Conservation (phyloP, 2,113 vertebrate genomes). For the Lota lota region DNA sequence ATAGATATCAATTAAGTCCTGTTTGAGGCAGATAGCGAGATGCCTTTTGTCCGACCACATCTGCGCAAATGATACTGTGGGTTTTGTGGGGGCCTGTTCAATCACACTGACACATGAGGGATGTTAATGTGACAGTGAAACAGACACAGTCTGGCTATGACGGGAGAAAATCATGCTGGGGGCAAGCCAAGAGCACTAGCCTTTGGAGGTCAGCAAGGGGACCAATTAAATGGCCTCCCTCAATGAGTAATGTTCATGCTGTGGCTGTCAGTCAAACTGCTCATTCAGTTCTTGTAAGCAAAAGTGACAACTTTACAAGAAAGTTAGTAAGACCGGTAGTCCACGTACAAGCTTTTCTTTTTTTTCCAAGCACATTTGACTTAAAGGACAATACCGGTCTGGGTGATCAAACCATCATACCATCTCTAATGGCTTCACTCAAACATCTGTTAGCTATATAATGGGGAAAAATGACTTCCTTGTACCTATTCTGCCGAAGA, state of each 20-base stretch:
- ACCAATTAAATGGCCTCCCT: slow-evolving; percentile 52
- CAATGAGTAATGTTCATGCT: slow-evolving; percentile 43
- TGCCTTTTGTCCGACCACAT: slow-evolving; percentile 23
- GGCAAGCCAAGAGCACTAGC: slow-evolving; percentile 31
- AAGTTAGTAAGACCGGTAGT: background rate
- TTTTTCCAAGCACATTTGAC: no score
- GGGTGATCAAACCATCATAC: no score
- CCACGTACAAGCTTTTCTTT: slow-evolving; percentile 6
- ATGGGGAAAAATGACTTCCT: no score
- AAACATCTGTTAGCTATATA: no score
- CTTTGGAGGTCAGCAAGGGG: slow-evolving; percentile 45
- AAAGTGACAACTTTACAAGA: slow-evolving; percentile 19
- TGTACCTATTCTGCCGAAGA: no score
- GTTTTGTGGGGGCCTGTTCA: slow-evolving; percentile 37
- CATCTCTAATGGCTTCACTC: no score
- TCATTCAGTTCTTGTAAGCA: slow-evolving; percentile 31
- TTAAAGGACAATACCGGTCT: no score
- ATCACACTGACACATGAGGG: slow-evolving; percentile 39
- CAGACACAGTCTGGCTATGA: slow-evolving; percentile 39
- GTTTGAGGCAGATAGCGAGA: slow-evolving; percentile 41
- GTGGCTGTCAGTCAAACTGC: slow-evolving; percentile 47
- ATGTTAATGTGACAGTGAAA: slow-evolving; percentile 51
- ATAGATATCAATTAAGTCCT: slow-evolving; percentile 47
- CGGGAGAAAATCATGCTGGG: slow-evolving; percentile 44
- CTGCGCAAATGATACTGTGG: slow-evolving; percentile 40